These are phyloP conservation scores for Melinaea marsaeus DNA, from an alignment of 2,888 invertebrate genomes.

Conservation along the genomic window DNA sequence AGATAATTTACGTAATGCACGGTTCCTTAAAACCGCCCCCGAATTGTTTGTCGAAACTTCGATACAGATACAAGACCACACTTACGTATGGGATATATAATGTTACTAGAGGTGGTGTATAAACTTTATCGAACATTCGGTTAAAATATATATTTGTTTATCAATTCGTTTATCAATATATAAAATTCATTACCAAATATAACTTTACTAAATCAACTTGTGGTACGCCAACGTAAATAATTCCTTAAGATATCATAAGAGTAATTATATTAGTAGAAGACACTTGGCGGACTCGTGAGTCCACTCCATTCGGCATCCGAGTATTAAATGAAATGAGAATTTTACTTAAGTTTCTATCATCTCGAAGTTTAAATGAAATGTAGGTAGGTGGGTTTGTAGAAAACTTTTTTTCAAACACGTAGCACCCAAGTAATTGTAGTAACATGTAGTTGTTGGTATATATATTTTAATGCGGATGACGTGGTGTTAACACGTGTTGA, in stretches of 20 bases:
- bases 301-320: neutral
- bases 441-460: conserved; percentile 3
- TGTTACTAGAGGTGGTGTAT: too few species aligned
- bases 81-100: neutral
- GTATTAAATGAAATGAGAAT: neutral
- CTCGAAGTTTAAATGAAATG: conserved; percentile 6
- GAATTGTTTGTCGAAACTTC: conserved; percentile 3
- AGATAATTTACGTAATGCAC: conserved; percentile 1
- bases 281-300: neutral
- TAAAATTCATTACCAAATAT: too few species aligned
- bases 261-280: neutral
- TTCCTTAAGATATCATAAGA: neutral
- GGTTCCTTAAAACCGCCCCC: neutral
- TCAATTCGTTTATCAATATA: too few species aligned
- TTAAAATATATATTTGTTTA: too few species aligned
- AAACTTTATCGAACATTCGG: too few species aligned
- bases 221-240: neutral
- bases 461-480: neutral
- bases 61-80: neutral
- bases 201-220: too few species aligned
- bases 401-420: neutral
- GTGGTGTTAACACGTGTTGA: neutral
- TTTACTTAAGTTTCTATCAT: neutral
- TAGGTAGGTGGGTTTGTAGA: neutral
- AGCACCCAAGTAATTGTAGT: neutral